Base-by-base conservation (phyloP, 2,888 invertebrate genomes). In the Crematogaster levior region DNA sequence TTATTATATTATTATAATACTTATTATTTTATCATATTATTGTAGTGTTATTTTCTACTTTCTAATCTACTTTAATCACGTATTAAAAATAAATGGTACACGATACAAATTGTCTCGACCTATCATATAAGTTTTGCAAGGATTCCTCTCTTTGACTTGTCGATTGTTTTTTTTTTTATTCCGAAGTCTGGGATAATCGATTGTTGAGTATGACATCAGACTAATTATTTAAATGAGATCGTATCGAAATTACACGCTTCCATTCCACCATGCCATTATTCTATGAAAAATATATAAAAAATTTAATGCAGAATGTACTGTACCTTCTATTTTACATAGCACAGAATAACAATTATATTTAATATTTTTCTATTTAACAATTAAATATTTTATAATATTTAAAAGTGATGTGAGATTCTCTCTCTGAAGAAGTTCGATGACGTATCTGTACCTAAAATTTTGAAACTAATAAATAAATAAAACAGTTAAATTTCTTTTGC, bases 201-300 rank as follows among this genome's bases (percentile, higher is more conserved):
- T 74, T 30, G 40, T 21, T 53, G 60, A 34, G 3, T 53, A 15
- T n/a, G 21, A 73, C 43, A 4, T 73, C 72, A 61, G 7, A 34
- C 12, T 61, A 73, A 73, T 73, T 73, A 74, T 60, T 73, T 56
- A 56, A 40, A 70, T 3, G 73, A 58, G n/a, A n/a, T 58, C n/a
- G 9, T 72, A 27, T 60, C 30, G 1, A n/a, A 3, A 9, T 3
- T 21, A n/a, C 9, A 40, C 43, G 46, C 18, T 46, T 18, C 6
- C 18, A 18, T n/a, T n/a, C n/a, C n/a, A 37, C 18, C 34, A 1
- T 10, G 27, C 4, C n/a, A 30, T 34, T 15, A 21, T 10, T 74
- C 18, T 18, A 12, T 21, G 34, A 61, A 10, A 61, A 30, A 74
- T 61, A 56, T 37, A 48, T 61, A n/a, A 61, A 24, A 30, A 0